phyloP scores from a whole-genome alignment of 1,140 invertebrate species.

The Sinella curviseta region DNA sequence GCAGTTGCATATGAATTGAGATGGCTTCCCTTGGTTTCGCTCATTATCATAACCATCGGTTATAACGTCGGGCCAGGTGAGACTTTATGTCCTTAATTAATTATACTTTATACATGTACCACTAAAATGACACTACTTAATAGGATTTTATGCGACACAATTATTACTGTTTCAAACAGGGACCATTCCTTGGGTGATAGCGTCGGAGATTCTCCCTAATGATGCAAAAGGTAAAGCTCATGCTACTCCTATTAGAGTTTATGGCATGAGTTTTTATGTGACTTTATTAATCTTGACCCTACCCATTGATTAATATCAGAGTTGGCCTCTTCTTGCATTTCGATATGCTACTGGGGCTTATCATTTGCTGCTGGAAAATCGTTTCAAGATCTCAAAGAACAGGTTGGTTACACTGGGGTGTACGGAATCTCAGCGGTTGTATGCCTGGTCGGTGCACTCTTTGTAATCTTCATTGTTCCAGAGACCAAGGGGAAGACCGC shows the following conservation, averaged over 20 bases:
- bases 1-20: constrained; percentile 50
- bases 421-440: constrained; percentile 62
- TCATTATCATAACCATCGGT: constrained; percentile 72
- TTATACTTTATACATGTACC: too few species aligned
- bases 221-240: constrained; percentile 48
- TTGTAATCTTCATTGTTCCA: constrained; percentile 65
- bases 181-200: constrained; percentile 77
- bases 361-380: constrained; percentile 26
- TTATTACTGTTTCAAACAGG: too few species aligned
- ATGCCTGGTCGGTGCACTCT: constrained; percentile 59
- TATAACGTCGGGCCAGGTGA: constrained; percentile 74
- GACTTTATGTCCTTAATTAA: too few species aligned
- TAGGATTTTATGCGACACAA: too few species aligned
- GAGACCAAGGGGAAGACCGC: constrained; percentile 72
- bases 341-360: constrained; percentile 37
- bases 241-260: not conserved
- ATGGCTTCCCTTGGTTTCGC: constrained; percentile 69
- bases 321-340: constrained; percentile 32
- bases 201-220: constrained; percentile 60
- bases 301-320: constrained; percentile 4
- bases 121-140: too few species aligned
- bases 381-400: constrained; percentile 48
- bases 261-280: too few species aligned
- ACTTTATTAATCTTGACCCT: too few species aligned
- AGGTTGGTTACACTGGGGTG: constrained; percentile 57